Conservation (phyloP, 2,888 invertebrate species). For the Anoplius nigerrimus region DNA sequence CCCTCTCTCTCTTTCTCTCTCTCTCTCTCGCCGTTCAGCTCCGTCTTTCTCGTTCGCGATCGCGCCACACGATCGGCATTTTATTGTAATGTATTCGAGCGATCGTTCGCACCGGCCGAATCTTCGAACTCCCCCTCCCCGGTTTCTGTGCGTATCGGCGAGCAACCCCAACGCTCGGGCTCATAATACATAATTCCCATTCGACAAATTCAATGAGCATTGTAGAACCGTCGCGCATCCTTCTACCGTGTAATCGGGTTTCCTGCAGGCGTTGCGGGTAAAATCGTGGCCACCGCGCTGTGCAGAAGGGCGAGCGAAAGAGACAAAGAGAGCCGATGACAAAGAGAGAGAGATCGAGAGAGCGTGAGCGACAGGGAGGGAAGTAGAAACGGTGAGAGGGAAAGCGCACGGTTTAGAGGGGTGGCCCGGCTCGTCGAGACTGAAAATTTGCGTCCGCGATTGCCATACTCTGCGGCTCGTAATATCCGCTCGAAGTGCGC, state of each 20-base stretch:
- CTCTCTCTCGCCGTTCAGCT: neutral
- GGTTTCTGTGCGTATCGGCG: constrained; percentile 23
- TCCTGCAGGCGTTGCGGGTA: constrained; percentile 44
- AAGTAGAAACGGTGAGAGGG: neutral
- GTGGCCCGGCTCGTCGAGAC: constrained; percentile 27
- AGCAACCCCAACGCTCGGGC: constrained; percentile 11
- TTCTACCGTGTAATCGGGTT: constrained; percentile 60
- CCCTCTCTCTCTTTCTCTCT: constrained; percentile 3
- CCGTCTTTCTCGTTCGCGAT: constrained; percentile 27
- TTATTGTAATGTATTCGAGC: constrained; percentile 53
- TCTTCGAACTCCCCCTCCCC: constrained; percentile 27
- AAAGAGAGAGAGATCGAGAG: neutral
- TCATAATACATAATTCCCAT: constrained; percentile 54
- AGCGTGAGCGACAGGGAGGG: neutral
- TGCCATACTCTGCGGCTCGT: neutral
- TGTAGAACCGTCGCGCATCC: constrained; percentile 51
- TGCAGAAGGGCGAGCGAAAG: neutral
- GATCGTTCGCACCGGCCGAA: constrained; percentile 43
- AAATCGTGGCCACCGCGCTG: constrained; percentile 38
- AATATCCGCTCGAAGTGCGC: neutral
- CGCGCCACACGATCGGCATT: constrained; percentile 44
- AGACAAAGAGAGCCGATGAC: neutral
- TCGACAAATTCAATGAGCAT: constrained; percentile 66
- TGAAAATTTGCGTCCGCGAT: constrained; percentile 49
- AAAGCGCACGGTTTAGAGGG: constrained; percentile 35